Evolutionary conservation across 2,113 vertebrate species (phyloP), one percentile per base, ranked within the genome.

Genomic region (Chaetura pelagica): DNA sequence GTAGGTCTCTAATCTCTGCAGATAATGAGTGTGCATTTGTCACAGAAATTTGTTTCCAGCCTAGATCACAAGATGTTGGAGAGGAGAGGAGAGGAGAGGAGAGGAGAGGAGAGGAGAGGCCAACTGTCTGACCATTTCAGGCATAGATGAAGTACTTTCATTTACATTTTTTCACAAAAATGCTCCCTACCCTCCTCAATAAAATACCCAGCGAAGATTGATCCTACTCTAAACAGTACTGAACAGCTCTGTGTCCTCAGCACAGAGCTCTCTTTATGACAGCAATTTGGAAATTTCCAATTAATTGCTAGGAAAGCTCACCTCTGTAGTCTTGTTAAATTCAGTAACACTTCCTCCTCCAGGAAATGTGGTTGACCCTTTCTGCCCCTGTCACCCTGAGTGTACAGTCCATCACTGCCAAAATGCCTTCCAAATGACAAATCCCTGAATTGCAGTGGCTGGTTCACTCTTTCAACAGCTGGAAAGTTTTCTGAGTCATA

Each of bases 1-100:
- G 57, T 76, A 90, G 66, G 84, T 88, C 62, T 92, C 59, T 92
- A 95, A 97, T 97, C 79, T 97, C 79, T 81, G 80, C 87, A 90
- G 83, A 95, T 93, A 93, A 93, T 90, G 84, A 94, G n/a, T 21
- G 34, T 85, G 51, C 63, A 61, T 94, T 96, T 96, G 86, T 93
- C 95, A 94, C 57, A 95, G 75, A 93, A 94, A 95, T 93, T 96
- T 93, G 35, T 93, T 95, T 94, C 81, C 87, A 94, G 72, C 27
- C 76, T 89, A 84, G 78, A 89, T 96, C 87, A 96, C 84, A 94
- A 92, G 79, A 92, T 5, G 4, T 84, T 88, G 51, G 12, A 58
- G 6, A 20, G 55, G 5, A 58, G 6, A 7, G n/a, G 21, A 59
- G 4, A 57, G 30, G 15, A 27, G 6, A 35, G 34, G 15, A 16